These are phyloP conservation scores for Oceanodroma tethys DNA, from an alignment of 2,113 vertebrate species.

Conservation along the genomic window DNA sequence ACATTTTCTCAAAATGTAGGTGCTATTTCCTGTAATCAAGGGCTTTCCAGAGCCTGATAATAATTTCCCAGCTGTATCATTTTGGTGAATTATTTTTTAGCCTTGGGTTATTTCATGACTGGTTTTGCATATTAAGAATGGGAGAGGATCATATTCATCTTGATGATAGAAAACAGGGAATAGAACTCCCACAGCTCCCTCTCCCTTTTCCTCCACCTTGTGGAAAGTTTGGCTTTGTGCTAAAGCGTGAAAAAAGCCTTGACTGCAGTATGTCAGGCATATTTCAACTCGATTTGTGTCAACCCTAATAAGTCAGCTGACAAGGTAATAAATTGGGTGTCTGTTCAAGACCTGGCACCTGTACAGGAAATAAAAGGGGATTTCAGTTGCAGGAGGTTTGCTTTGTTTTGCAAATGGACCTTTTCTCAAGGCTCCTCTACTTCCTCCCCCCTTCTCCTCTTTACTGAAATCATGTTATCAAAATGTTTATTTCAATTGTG, in stretches of 20 bases:
- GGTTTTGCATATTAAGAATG: constrained; percentile 59
- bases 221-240: constrained; percentile 65
- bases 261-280: constrained; percentile 63
- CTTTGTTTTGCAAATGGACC: constrained; percentile 65
- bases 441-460: neutral
- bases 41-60: constrained; percentile 64
- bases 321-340: constrained; percentile 75
- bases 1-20: constrained; percentile 69
- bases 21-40: constrained; percentile 74
- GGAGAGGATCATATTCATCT: constrained; percentile 63
- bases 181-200: constrained; percentile 61
- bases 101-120: constrained; percentile 61
- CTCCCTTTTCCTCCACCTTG: constrained; percentile 46
- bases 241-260: constrained; percentile 60
- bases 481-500: constrained; percentile 49
- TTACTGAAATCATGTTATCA: constrained; percentile 50
- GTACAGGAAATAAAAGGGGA: constrained; percentile 75
- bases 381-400: constrained; percentile 67
- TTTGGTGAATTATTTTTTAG: constrained; percentile 66
- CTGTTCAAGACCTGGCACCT: constrained; percentile 75
- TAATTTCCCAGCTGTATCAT: constrained; percentile 67
- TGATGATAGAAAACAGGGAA: constrained; percentile 71
- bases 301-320: constrained; percentile 75
- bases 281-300: constrained; percentile 78
- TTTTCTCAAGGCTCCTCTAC: constrained; percentile 45